phyloP scores from a whole-genome alignment of 2,113 vertebrate genomes.

The Megalops atlanticus region DNA sequence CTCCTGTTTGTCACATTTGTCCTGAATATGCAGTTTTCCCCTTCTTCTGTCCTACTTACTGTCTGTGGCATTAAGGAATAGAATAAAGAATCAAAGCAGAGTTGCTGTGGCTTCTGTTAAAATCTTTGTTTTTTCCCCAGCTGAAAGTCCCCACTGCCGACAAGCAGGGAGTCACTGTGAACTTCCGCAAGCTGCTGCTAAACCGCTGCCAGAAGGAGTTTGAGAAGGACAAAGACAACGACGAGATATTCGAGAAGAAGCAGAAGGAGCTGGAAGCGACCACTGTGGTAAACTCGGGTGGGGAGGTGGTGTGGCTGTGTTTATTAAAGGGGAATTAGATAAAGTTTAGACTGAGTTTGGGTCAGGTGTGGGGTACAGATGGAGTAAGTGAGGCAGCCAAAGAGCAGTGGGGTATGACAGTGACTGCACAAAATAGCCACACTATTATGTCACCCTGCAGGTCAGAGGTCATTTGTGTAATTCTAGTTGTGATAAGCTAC shows the following conservation, averaged over 20 bases:
- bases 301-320: not conserved
- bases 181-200: slow-evolving; percentile 93
- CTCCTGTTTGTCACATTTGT: too few relatives aligned
- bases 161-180: slow-evolving; percentile 89
- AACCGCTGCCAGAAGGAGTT: slow-evolving; percentile 99
- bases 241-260: slow-evolving; percentile 94
- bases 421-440: too few relatives aligned
- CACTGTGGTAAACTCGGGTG: slow-evolving; percentile 72
- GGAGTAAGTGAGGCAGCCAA: not conserved
- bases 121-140: slow-evolving; percentile 43
- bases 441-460: too few relatives aligned
- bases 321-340: too few relatives aligned
- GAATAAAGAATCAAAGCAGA: not conserved
- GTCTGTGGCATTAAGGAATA: too few relatives aligned
- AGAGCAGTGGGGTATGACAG: too few relatives aligned
- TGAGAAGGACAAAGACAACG: slow-evolving; percentile 96
- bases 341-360: too few relatives aligned
- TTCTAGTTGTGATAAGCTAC: not conserved
- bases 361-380: not conserved
- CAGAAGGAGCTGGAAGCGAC: slow-evolving; percentile 95
- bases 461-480: not conserved
- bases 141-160: slow-evolving; percentile 92
- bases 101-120: slow-evolving; percentile 29
- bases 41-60: too few relatives aligned
- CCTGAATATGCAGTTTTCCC: too few relatives aligned